A percentile compares a stretch with the other conserved stretches of the same genome.
These are phyloP conservation scores for Hippocampus guttulatus DNA, from an alignment of 2,113 vertebrate species.

Conservation along the genomic window DNA sequence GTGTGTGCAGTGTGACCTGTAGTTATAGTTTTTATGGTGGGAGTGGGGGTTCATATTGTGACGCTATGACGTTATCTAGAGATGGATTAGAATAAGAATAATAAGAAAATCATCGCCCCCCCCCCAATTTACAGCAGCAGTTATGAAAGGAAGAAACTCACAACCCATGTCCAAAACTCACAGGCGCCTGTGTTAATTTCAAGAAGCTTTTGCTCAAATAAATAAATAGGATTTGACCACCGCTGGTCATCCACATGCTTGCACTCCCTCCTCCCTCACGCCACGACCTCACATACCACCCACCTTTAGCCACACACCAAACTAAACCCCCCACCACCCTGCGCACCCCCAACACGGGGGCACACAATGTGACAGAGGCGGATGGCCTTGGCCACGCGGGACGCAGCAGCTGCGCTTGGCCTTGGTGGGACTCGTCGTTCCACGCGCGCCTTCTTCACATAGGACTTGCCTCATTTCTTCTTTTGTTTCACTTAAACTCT, in stretches of 20 bases:
- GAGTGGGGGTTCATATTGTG: no score
- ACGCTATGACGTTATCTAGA: no score
- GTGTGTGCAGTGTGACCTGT: no score
- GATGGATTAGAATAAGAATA: no score
- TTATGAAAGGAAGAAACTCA: no score
- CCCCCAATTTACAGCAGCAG: no score
- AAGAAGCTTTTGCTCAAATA: not conserved
- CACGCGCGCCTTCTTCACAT: conserved; percentile 44
- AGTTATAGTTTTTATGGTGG: no score
- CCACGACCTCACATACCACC: not conserved
- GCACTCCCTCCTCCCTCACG: not conserved
- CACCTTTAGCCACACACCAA: conserved; percentile 3
- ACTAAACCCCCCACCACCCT: conserved; percentile 1
- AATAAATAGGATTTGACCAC: no score
- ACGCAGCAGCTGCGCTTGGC: conserved; percentile 66
- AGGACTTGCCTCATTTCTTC: conserved; percentile 37
- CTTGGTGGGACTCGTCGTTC: conserved; percentile 54
- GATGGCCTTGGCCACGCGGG: conserved; percentile 72
- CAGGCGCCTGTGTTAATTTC: not conserved
- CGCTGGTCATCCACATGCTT: not conserved
- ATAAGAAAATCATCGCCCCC: no score
- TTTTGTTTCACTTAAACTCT: conserved; percentile 20
- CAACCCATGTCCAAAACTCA: no score
- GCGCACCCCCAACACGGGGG: conserved; percentile 62
- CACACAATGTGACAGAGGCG: conserved; percentile 64